A percentile compares a stretch with the other conserved stretches of the same genome.
phyloP scores from a whole-genome alignment of 2,888 invertebrate species.

The Brachypalpus laphriformis region DNA sequence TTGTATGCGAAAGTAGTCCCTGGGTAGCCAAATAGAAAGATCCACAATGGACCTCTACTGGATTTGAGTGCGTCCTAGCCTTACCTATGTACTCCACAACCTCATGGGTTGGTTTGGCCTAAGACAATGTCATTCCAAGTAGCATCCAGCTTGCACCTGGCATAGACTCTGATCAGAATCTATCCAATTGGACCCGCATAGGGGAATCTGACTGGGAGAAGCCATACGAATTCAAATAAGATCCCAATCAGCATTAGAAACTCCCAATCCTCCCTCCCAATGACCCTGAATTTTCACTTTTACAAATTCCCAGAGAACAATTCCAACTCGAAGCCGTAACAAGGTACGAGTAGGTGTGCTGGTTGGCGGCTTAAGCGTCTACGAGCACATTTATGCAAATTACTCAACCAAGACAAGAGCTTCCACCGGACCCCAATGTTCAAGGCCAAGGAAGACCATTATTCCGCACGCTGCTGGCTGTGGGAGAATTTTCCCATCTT shows the following conservation, averaged over 20 bases:
- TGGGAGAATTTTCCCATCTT: neutral
- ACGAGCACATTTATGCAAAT: constrained; percentile 3
- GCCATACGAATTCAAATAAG: too few species aligned
- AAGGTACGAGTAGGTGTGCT: neutral
- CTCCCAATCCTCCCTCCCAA: neutral
- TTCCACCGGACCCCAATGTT: constrained; percentile 12
- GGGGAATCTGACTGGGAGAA: too few species aligned
- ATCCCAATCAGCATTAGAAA: neutral
- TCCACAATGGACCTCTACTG: too few species aligned
- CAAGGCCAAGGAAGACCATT: constrained; percentile 34
- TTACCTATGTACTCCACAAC: too few species aligned
- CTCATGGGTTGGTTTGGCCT: too few species aligned
- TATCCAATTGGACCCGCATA: too few species aligned
- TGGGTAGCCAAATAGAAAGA: too few species aligned
- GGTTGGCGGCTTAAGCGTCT: neutral
- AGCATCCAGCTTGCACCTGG: too few species aligned
- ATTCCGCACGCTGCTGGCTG: neutral
- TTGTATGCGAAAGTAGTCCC: too few species aligned
- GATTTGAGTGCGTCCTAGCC: too few species aligned
- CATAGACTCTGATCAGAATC: too few species aligned
- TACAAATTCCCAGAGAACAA: constrained; percentile 3
- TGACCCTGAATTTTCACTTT: constrained; percentile 14
- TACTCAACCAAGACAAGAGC: constrained; percentile 23
- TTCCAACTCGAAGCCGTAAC: neutral
- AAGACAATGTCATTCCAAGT: too few species aligned